Base-by-base conservation (phyloP, 2,888 invertebrate genomes). In the Heliothis peltigera region DNA sequence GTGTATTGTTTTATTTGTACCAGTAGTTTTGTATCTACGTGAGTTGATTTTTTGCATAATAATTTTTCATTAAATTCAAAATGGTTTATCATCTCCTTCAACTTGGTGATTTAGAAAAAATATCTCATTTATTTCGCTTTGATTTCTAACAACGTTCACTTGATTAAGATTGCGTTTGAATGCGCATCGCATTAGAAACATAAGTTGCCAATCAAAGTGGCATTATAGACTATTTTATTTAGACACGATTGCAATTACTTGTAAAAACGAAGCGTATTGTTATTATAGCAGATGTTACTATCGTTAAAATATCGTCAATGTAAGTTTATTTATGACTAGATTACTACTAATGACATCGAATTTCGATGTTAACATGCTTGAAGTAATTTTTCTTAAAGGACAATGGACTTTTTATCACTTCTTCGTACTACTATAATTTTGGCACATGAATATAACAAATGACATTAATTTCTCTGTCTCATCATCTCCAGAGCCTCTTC, bases 231-330 rank as follows among this genome's bases (percentile, higher is more conserved):
- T 19, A 47, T 64, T 58, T 56, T 42, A 69, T 55, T 59, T 64
- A 73, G 57, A 73, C 39, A 73, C 67, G 54, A 62, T 52, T 21
- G 54, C 53, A 68, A 66, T 70, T 51, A 64, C 60, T 54, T 65
- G 52, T 42, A 43, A 54, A 54, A 54, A 43, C 54, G 1, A 15
- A 22, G 39, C 19, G 3, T 43, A 18, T 51, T 58, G 53, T 21
- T 17, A 51, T 22, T 46, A 55, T 17, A 8, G 22, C 15, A 48
- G 52, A 49, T 57, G n/a, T 42, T 43, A 8, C 32, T 58, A 42
- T 46, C 44, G 21, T 49, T 53, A 25, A 17, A 32, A 44, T 32
- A 17, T 49, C 53, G 17, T 57, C 44, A 66, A 49, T 39, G 18
- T 32, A 17, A 1, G 25, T 65, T 10, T 46, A 39, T 39, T 57